phyloP scores from a whole-genome alignment of 1,140 invertebrate species.

The Musca vetustissima region DNA sequence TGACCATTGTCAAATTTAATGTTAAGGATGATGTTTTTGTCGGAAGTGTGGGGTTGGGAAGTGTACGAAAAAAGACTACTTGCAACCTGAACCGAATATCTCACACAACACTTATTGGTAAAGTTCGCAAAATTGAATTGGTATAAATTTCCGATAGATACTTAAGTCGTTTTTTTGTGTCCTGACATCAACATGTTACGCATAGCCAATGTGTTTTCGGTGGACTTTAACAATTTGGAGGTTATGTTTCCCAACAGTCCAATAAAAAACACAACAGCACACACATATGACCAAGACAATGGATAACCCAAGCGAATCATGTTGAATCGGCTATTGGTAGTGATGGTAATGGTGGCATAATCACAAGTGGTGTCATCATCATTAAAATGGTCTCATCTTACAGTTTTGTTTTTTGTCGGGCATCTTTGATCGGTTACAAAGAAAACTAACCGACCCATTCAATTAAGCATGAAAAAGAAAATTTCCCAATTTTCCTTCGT shows the following conservation, averaged over 20 bases:
- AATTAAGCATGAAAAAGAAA: constrained; percentile 50
- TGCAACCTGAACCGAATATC: too few species aligned
- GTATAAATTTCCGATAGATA: constrained; percentile 4
- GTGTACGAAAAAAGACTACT: background rate
- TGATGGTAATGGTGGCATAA: background rate
- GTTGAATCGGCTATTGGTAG: background rate
- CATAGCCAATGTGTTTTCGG: constrained; percentile 1
- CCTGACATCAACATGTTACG: background rate
- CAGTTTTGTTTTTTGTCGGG: too few species aligned
- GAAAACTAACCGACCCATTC: constrained; percentile 51
- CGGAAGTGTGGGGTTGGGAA: too few species aligned
- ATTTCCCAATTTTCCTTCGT: background rate
- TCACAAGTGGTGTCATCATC: constrained; percentile 23
- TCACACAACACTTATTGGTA: constrained; percentile 15
- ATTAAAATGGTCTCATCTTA: constrained; percentile 22
- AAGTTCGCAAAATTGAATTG: constrained; percentile 6
- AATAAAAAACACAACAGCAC: background rate
- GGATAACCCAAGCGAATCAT: background rate
- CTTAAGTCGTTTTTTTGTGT: background rate
- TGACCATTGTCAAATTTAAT: constrained; percentile 17
- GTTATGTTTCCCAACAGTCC: background rate
- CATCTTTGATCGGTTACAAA: background rate
- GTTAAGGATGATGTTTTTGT: background rate
- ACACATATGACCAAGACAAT: background rate
- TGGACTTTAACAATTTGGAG: background rate